A percentile compares a stretch with the other conserved stretches of the same genome.
Evolutionary conservation across 2,113 vertebrate genomes (phyloP).

Genomic region (Herpetotheres cachinnans): DNA sequence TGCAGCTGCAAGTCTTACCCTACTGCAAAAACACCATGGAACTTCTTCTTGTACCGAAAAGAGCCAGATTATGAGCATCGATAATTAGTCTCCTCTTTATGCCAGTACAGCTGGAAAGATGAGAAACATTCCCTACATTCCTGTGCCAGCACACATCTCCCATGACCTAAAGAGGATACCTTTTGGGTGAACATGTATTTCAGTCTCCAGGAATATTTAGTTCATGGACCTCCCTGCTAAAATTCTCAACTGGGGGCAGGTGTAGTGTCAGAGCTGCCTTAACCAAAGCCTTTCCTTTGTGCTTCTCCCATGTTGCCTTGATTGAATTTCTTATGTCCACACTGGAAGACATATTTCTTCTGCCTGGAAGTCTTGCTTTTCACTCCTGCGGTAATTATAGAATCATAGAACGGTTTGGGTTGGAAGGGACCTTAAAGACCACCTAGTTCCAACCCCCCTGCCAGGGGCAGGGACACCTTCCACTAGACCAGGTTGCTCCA

Average conservation of each 20-base stretch:
- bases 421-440: no score
- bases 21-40: not conserved
- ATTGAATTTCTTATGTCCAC: not conserved
- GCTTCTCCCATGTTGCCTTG: not conserved
- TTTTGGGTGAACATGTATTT: not conserved
- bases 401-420: no score
- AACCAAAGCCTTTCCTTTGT: not conserved
- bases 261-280: not conserved
- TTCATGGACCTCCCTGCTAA: not conserved
- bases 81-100: not conserved
- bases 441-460: no score
- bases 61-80: not conserved
- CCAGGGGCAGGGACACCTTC: no score
- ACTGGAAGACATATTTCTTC: not conserved
- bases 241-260: not conserved
- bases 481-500: no score
- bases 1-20: not conserved
- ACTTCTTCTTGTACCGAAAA: not conserved
- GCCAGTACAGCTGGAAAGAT: not conserved
- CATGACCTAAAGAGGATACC: not conserved
- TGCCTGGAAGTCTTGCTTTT: not conserved
- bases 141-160: not conserved
- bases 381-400: not conserved
- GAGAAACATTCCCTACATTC: no score
- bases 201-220: not conserved